phyloP scores from a whole-genome alignment of 2,113 vertebrate species.

The Ochotona princeps region DNA sequence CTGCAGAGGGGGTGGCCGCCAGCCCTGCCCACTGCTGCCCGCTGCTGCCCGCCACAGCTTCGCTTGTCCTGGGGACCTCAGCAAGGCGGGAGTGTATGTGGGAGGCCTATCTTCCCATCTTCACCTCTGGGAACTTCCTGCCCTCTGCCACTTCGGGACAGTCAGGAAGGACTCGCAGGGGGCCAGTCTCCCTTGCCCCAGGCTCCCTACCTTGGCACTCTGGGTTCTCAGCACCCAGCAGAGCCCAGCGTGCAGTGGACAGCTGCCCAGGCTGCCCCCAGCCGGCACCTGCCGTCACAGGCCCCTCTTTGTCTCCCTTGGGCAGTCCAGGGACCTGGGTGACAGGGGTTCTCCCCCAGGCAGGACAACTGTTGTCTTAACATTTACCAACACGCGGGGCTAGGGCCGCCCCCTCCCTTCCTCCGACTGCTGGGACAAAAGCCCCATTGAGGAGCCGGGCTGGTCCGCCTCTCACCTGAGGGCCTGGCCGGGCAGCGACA shows the following conservation, averaged over 20 bases:
- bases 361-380: conserved; percentile 28
- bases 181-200: not conserved
- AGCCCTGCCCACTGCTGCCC: too few species aligned
- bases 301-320: not conserved
- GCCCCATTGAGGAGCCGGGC: not conserved
- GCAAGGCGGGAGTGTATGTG: not conserved
- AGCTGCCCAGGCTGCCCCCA: too few species aligned
- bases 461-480: not conserved
- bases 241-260: too few species aligned
- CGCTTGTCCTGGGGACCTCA: too few species aligned
- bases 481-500: accelerated
- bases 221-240: not conserved
- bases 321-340: too few species aligned
- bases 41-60: too few species aligned
- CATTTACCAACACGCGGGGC: not conserved
- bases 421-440: not conserved
- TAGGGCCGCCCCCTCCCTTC: too few species aligned
- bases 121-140: too few species aligned
- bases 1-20: not conserved
- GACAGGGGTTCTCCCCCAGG: not conserved
- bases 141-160: too few species aligned
- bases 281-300: too few species aligned
- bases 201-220: too few species aligned
- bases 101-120: not conserved
- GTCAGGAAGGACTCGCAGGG: too few species aligned